Evolutionary conservation across 1,140 invertebrate species (phyloP), one percentile per base, ranked within the genome.

Genomic region (Rhopalosiphum maidis): DNA sequence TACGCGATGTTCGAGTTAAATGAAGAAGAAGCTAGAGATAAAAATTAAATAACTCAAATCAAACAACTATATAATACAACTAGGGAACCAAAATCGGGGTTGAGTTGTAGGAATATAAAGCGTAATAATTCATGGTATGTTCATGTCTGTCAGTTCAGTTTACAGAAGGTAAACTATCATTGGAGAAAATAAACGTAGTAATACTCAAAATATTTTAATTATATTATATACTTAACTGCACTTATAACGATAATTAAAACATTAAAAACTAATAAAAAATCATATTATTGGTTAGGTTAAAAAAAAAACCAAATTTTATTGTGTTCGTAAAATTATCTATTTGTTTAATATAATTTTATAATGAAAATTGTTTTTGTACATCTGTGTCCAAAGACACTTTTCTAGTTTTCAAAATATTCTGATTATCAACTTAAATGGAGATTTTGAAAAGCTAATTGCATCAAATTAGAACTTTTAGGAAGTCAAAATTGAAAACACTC

Each of bases 11-110:
- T 87, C 1, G 30, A n/a, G 86, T 87, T 87, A 51, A 87, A 87
- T 48, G 86, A 87, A 87, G 86, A 22, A 87, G 43, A 87, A 87
- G 25, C n/a, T 46, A 7, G 11, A 87, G 86, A 87, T 87, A 87
- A 87, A 87, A 87, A 87, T 87, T 87, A 35, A 51, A 87, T 87
- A 30, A 86, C 25, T 46, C 25, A 86, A 86, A 25, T 30, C 25
- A 4, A 46, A 85, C 22, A 9, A 23, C 35, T 85, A 11, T n/a
- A 37, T 37, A 37, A 83, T 83, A 83, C 37, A 83, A 0, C 35
- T n/a, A 46, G 9, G 8, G 43, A 30, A 46, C 30, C 43, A 48
- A 46, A 87, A 87, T 51, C 7, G 6, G n/a, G 30, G 30, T 48
- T 30, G 30, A 18, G 46, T 18, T n/a, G 5, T 51, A 35, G n/a